Base-by-base conservation (phyloP, 2,888 invertebrate species). In the Minunthozetes semirufus region DNA sequence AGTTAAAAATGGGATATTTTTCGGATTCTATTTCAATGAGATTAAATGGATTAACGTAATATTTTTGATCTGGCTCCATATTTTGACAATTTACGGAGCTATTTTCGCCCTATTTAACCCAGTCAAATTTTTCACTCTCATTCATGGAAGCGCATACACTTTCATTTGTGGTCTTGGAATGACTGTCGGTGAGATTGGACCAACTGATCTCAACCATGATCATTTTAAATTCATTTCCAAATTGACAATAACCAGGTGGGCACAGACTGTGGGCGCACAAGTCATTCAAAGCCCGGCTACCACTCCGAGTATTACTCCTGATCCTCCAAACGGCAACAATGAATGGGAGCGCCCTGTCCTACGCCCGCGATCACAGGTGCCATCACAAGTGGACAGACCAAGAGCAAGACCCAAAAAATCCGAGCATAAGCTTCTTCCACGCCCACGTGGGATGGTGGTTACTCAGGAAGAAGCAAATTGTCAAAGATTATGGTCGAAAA, bases 171-270 rank as follows among this genome's bases (percentile, higher is more conserved):
- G 74, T 27, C 27, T 74, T n/a, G 74, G 74, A 8, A 74, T 74
- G 74, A 42, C 74, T 2, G 74, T 74, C n/a, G 74, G 56, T 56
- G 22, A 56, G 56, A 79, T n/a, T n/a, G n/a, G n/a, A n/a, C n/a
- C n/a, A n/a, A n/a, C n/a, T n/a, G n/a, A n/a, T n/a, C n/a, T n/a
- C n/a, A n/a, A n/a, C n/a, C n/a, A n/a, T n/a, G n/a, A n/a, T n/a
- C n/a, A n/a, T n/a, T n/a, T n/a, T n/a, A n/a, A n/a, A n/a, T n/a
- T n/a, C n/a, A n/a, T n/a, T n/a, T n/a, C n/a, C n/a, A n/a, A n/a
- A n/a, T n/a, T n/a, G n/a, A n/a, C n/a, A n/a, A n/a, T n/a, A n/a
- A n/a, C n/a, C n/a, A n/a, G 72, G 72, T 5, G 8, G 27, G 15
- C 75, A 75, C 50, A 61, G 75, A 1, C 61, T 75, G 3, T 75